Percentiles rank a stretch among this genome's conserved stretches.
Evolutionary conservation across 2,888 invertebrate genomes (phyloP).

Genomic region (Lepidochitona cinerea): DNA sequence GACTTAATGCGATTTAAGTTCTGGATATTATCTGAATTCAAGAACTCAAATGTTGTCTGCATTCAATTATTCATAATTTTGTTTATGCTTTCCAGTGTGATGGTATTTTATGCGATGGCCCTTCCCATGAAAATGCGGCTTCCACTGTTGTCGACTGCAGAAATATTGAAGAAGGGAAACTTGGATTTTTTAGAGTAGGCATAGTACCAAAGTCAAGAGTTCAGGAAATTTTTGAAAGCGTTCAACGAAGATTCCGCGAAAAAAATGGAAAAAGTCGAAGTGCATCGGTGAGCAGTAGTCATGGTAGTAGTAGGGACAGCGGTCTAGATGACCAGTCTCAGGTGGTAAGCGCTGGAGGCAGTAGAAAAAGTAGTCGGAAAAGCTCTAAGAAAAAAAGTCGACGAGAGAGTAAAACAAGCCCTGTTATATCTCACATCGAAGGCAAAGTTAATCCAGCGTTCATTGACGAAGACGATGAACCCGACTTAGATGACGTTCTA

Average conservation of each 20-base stretch:
- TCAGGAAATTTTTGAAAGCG: constrained; percentile 40
- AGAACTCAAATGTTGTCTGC: too few relatives aligned
- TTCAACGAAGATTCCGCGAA: constrained; percentile 18
- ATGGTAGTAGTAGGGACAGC: neutral
- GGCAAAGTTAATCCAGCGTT: neutral
- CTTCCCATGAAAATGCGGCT: constrained; percentile 47
- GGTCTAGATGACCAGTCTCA: neutral
- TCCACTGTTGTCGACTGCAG: constrained; percentile 52
- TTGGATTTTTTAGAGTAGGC: constrained; percentile 49
- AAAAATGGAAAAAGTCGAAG: neutral
- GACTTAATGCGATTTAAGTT: too few relatives aligned
- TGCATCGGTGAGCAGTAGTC: neutral
- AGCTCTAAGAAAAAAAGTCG: neutral
- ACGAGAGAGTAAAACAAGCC: neutral
- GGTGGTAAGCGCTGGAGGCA: neutral
- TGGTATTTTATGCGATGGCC: constrained; percentile 48
- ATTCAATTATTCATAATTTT: neutral
- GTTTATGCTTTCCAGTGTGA: constrained; percentile 36
- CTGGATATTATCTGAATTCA: too few relatives aligned
- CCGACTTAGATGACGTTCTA: neutral
- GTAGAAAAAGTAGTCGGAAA: neutral
- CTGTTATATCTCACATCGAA: neutral
- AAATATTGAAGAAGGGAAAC: constrained; percentile 37
- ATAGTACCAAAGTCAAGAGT: constrained; percentile 45
- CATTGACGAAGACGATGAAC: neutral